Conservation (phyloP, 35 echinoderm and acorn worm species). For the Patiria miniata region DNA sequence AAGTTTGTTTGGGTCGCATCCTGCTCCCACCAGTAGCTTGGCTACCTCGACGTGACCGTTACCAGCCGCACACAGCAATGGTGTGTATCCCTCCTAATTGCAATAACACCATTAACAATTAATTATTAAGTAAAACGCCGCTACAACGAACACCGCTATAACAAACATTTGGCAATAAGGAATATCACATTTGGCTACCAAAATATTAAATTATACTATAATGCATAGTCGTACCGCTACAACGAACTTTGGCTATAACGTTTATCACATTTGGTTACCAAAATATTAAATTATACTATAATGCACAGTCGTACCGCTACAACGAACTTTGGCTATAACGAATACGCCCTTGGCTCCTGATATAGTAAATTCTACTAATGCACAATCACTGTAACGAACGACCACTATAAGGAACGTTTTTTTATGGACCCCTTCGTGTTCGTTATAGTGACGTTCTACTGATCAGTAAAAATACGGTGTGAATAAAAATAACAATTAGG, state of each 20-base stretch:
- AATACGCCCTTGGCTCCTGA: not conserved
- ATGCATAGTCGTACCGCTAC: not conserved
- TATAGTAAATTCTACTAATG: not conserved
- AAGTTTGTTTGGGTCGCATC: slow-evolving; percentile 76
- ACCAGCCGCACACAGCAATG: slow-evolving; percentile 82
- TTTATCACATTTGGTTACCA: not conserved
- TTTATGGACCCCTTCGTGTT: no score
- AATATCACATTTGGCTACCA: not conserved
- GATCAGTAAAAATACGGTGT: no score
- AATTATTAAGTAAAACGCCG: no score
- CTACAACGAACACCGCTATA: no score
- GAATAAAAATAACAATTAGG: no score
- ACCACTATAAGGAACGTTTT: no score
- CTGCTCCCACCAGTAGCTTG: slow-evolving; percentile 66
- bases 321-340: no score
- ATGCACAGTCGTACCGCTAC: not conserved
- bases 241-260: no score
- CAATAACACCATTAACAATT: not conserved
- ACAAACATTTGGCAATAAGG: no score
- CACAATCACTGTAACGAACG: no score
- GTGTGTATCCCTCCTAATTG: slow-evolving; percentile 79
- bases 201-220: not conserved
- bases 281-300: not conserved
- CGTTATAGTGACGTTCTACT: no score
- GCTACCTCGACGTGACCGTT: slow-evolving; percentile 78